phyloP scores from a whole-genome alignment of 1,140 invertebrate genomes.

The Caerostris darwini region DNA sequence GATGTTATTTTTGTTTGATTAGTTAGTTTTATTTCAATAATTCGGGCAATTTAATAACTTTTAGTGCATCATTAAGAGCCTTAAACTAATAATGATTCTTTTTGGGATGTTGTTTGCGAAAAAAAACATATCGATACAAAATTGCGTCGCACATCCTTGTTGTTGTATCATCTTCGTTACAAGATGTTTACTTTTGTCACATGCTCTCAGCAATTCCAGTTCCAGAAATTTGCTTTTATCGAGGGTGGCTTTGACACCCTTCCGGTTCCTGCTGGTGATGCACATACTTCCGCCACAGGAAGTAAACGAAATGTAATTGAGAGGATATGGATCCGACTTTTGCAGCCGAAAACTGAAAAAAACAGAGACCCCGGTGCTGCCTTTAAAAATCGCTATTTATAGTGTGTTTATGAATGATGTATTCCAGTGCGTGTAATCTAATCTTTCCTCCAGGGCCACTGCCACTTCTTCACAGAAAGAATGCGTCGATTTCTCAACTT shows the following conservation, averaged over 20 bases:
- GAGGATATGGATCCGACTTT: neutral
- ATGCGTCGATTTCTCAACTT: neutral
- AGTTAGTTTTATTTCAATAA: no score
- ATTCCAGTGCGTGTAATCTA: neutral
- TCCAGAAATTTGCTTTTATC: slow-evolving; percentile 1
- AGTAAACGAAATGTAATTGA: slow-evolving; percentile 3
- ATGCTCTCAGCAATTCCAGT: neutral
- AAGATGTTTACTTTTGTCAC: neutral
- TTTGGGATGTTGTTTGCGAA: no score
- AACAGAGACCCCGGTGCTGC: neutral
- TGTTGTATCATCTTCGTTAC: neutral
- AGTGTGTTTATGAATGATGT: slow-evolving; percentile 9
- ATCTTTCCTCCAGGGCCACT: slow-evolving; percentile 10
- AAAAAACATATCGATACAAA: neutral
- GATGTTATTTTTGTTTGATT: no score
- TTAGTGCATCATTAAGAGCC: no score
- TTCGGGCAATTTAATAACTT: no score
- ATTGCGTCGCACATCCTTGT: neutral
- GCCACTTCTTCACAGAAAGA: neutral
- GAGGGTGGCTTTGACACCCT: neutral
- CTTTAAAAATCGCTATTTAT: slow-evolving; percentile 10
- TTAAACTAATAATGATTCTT: no score
- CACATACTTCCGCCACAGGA: neutral
- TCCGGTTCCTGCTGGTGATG: neutral
- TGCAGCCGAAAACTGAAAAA: neutral